Base-by-base conservation (phyloP, 2,113 vertebrate genomes). In the Hemiprocne comata region DNA sequence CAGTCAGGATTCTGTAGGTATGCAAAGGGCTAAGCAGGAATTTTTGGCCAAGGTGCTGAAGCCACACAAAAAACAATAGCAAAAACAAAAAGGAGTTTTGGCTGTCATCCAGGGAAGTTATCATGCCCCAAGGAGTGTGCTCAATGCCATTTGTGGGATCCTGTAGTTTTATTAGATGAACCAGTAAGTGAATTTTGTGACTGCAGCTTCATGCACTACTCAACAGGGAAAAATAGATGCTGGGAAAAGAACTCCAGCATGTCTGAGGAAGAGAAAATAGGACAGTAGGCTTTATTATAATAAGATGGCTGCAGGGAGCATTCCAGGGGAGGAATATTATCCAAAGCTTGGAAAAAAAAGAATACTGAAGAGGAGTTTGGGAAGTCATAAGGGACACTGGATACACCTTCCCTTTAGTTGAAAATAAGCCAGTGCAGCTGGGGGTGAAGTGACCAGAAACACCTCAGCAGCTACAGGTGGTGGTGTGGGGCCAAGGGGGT, bases 141-240 rank as follows among this genome's bases (percentile, higher is more conserved):
- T 85, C 90, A 87, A 72, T 96, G 87, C 70, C 55, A 54, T 89
- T 91, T 74, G 60, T 84, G 60, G 91, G 80, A 60, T 60, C 60
- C 85, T 90, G 74, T 64, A 34, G 69, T 87, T 96, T 89, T 84
- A 90, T 90, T 60, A 40, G 55, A 77, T 80, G 70, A 91, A 64
- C 31, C 84, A 34, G 71, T 34, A 46, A 87, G 60, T 60, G 77
- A 93, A 66, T 95, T 77, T 73, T 83, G 50, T 73, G 48, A 48
- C 40, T 71, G 94, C 60, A 75, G 89, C 38, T 71, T 42, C 71
- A 61, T 64, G 79, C 67, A 65, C 24, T 75, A 84, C 79, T 94
- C 85, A 55, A 79, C 42, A 60, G 85, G 85, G 87, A 88, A 55
- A 87, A 77, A 90, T 66, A 93, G 93, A 77, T 1, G 3, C 78